These are phyloP conservation scores for Sclerodermus sp. DNA, from an alignment of 2,888 invertebrate genomes.

Conservation along the genomic window DNA sequence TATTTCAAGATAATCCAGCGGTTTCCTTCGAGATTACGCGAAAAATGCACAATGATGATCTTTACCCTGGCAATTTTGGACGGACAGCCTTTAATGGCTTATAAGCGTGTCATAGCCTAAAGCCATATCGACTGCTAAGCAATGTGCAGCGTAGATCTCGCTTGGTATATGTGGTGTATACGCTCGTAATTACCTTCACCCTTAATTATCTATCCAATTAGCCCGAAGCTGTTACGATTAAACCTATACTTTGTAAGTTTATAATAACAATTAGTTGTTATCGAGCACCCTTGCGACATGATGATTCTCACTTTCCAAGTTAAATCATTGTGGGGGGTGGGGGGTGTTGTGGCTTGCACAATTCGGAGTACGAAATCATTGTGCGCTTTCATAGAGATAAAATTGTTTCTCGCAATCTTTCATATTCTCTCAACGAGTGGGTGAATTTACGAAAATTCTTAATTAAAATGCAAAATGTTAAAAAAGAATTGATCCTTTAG, in stretches of 20 bases:
- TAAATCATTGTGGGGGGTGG: constrained; percentile 29
- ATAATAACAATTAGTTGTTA: constrained; percentile 58
- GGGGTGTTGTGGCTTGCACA: too few relatives aligned
- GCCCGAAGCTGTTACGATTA: constrained; percentile 57
- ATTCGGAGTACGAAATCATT: too few relatives aligned
- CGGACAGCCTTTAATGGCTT: constrained; percentile 44
- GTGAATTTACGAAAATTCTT: too few relatives aligned
- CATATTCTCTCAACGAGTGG: too few relatives aligned
- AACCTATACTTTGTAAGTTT: constrained; percentile 57
- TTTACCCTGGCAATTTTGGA: constrained; percentile 26
- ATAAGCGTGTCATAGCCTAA: constrained; percentile 47
- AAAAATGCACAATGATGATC: too few relatives aligned
- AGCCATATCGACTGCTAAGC: constrained; percentile 53
- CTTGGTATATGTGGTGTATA: constrained; percentile 42
- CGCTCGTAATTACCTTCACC: constrained; percentile 56
- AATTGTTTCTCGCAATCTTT: too few relatives aligned
- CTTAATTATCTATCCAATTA: constrained; percentile 59
- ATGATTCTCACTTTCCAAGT: constrained; percentile 46
- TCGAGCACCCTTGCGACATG: constrained; percentile 47
- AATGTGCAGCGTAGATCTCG: constrained; percentile 40
- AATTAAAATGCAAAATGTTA: too few relatives aligned
- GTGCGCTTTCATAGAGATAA: too few relatives aligned
- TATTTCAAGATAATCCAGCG: too few relatives aligned
- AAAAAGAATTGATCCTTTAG: too few relatives aligned
- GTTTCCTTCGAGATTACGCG: too few relatives aligned